Percentiles rank a stretch among this genome's conserved stretches.
These are phyloP conservation scores for Rafetus swinhoei DNA, from an alignment of 2,113 vertebrate species.

Conservation along the genomic window DNA sequence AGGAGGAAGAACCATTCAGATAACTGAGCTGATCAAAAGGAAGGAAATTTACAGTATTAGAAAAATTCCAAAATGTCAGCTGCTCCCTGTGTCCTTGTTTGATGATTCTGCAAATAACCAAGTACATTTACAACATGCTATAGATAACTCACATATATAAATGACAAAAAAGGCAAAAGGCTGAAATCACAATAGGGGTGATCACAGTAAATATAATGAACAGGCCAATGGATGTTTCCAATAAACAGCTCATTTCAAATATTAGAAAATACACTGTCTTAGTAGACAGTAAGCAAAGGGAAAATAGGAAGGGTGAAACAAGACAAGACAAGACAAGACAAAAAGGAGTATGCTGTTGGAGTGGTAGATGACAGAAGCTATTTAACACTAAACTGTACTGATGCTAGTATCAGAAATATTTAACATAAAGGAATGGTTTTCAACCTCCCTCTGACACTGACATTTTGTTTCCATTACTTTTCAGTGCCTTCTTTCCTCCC, in stretches of 20 bases:
- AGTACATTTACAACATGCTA: not conserved
- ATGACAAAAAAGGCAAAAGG: not conserved
- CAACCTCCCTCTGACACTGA: not conserved
- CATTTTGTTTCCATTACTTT: not conserved
- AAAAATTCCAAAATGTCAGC: not conserved
- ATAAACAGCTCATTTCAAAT: not conserved
- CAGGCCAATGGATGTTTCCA: not conserved
- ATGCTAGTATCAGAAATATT: not conserved
- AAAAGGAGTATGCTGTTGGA: not conserved
- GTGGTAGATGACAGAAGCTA: not conserved
- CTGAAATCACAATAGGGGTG: not conserved
- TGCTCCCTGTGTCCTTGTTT: not conserved
- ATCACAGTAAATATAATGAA: not conserved
- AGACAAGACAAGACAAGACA: not conserved
- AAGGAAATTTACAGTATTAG: not conserved
- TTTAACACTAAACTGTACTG: not conserved
- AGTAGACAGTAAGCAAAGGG: not conserved
- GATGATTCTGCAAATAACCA: not conserved
- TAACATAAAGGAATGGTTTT: not conserved
- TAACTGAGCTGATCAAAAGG: rapidly evolving
- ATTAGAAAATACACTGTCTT: rapidly evolving
- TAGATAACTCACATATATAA: not conserved
- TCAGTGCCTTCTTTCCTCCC: not conserved
- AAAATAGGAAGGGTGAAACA: not conserved
- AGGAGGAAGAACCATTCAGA: not conserved